Evolutionary conservation across 2,113 vertebrate species (phyloP), one percentile per base, ranked within the genome.

Genomic region (Butastur rufipennis): DNA sequence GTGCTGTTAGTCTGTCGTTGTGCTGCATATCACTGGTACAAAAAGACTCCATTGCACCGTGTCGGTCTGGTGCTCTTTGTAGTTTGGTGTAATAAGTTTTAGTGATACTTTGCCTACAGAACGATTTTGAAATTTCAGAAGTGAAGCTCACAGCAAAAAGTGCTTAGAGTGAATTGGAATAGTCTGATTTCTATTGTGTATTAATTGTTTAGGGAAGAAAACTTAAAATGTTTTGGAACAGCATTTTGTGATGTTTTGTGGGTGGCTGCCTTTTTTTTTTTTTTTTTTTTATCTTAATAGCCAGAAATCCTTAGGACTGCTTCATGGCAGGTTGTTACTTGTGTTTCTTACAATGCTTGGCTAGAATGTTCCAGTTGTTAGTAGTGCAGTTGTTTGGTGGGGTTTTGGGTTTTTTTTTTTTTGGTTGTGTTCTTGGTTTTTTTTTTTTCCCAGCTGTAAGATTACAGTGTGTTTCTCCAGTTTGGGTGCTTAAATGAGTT

Each of bases 391-490:
- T 42, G 25, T 53, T 58, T 47, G 11, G 47, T 50, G 48, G 26
- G 9, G 1, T 52, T 52, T 63, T 47, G 13, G 45, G 17, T 11
- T n/a, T n/a, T n/a, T 36, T 11, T 4, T 5, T 48, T 27, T 34
- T 43, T 23, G 7, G 13, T 45, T 7, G 8, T 19, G 13, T 9
- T 43, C 32, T 65, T 29, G 40, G 3, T 40, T 22, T 48, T 48
- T 4, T 22, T 74, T 45, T 3, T 42, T 42, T 16, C 36, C 36
- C 11, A 48, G 48, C 29, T 74, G 3, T 25, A 19, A 59, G 9
- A 6, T 42, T 40, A 10, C 1, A 4, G 0, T 50, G 16, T 4
- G 0, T 74, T 88, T 74, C 7, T 43, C 10, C 5, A 20, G 0
- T 36, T 73, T 12, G 11, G 13, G 2, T 38, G 4, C 20, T 42